Evolutionary conservation across 2,113 vertebrate genomes (phyloP).

Genomic region (Cyanocitta stelleri): DNA sequence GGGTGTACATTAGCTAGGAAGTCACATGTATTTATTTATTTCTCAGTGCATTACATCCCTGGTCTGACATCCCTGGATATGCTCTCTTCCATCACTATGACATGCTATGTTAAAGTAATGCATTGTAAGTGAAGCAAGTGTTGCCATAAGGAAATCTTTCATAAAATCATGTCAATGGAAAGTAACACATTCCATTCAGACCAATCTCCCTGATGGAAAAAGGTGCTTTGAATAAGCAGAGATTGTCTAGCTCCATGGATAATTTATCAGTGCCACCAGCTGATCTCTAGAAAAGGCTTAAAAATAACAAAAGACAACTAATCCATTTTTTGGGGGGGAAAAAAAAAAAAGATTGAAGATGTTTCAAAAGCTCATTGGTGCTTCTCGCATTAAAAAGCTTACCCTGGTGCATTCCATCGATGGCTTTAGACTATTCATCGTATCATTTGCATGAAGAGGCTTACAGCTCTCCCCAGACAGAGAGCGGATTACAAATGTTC

Average conservation of each 20-base stretch:
- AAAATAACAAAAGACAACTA: slow-evolving; percentile 49
- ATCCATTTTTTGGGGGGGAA: neutral
- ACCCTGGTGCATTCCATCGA: slow-evolving; percentile 8
- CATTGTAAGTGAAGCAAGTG: neutral
- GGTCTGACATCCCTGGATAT: neutral
- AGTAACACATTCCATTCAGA: slow-evolving; percentile 35
- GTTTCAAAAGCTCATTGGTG: slow-evolving; percentile 29
- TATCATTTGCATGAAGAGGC: slow-evolving; percentile 44
- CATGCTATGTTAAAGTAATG: neutral
- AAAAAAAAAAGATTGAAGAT: neutral
- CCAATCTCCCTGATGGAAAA: slow-evolving; percentile 24
- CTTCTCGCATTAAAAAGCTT: slow-evolving; percentile 21
- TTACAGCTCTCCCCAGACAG: slow-evolving; percentile 48
- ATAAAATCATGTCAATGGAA: slow-evolving; percentile 10
- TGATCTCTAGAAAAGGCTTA: slow-evolving; percentile 51
- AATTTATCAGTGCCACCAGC: slow-evolving; percentile 63
- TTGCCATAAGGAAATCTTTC: slow-evolving; percentile 32
- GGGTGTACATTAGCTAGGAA: neutral
- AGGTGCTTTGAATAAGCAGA: slow-evolving; percentile 43
- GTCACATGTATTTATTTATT: neutral
- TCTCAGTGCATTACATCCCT: neutral
- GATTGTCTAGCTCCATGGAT: slow-evolving; percentile 45
- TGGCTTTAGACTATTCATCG: slow-evolving; percentile 38
- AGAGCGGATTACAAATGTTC: slow-evolving; percentile 37
- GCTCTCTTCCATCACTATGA: neutral